phyloP scores from a whole-genome alignment of 2,888 invertebrate genomes.

The Ceramica pisi region DNA sequence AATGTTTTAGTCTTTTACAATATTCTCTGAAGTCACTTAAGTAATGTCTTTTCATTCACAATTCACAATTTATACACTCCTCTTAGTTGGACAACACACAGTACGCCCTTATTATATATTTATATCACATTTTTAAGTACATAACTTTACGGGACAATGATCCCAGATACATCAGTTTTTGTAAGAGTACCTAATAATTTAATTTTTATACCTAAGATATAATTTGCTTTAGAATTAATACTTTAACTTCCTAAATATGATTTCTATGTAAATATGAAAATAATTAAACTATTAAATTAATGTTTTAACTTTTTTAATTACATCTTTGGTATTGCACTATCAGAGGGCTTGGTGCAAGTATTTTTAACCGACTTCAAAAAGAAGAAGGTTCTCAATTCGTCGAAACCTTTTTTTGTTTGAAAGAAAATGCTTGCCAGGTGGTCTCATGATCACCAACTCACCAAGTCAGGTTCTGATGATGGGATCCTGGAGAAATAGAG shows the following conservation, averaged over 20 bases:
- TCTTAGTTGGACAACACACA: neutral
- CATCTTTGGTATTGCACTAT: too few relatives aligned
- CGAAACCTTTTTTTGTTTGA: too few relatives aligned
- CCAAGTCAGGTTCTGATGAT: too few relatives aligned
- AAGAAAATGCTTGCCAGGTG: too few relatives aligned
- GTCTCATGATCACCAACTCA: too few relatives aligned
- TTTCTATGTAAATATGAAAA: conserved; percentile 51
- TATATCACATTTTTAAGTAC: neutral
- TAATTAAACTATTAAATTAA: conserved; percentile 37
- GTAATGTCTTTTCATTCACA: neutral
- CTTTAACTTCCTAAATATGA: conserved; percentile 18
- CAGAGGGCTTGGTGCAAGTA: too few relatives aligned
- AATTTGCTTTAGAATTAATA: conserved; percentile 23
- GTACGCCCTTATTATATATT: neutral
- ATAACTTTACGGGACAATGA: neutral
- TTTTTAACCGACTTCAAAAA: too few relatives aligned
- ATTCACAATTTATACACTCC: too few relatives aligned
- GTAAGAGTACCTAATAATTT: conserved; percentile 19
- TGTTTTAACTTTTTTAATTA: conserved; percentile 8
- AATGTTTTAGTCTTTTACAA: too few relatives aligned
- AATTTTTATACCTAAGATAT: conserved; percentile 32
- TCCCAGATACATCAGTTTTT: conserved; percentile 8
- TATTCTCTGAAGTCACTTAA: too few relatives aligned
- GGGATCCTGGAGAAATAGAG: too few relatives aligned
- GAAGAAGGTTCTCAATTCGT: too few relatives aligned